Evolutionary conservation across 2,888 invertebrate species (phyloP), one percentile per base, ranked within the genome.

Genomic region (Willowsia nigromaculata): DNA sequence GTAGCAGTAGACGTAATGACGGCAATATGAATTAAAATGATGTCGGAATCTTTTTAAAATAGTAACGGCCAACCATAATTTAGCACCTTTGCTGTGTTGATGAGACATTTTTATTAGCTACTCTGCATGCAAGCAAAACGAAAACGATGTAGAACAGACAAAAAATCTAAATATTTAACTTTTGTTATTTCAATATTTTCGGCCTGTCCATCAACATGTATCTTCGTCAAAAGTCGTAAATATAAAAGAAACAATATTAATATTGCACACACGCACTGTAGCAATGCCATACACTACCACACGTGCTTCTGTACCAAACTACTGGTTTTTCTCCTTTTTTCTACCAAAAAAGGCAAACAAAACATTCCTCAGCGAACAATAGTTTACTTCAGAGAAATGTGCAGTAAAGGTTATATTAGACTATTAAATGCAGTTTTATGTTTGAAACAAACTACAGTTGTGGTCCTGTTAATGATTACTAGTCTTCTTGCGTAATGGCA

Each of bases 301-400:
- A 37, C 37, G 37, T 37, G 65, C 65, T 68, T n/a, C 65, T 68
- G 33, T 68, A 13, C 1, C n/a, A 33, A 43, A 74, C 74, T 74
- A 74, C 74, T 74, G 74, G 74, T 74, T 74, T 74, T 74, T 74
- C 74, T 74, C 74, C 74, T 74, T 74, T 74, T 47, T 27, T 47
- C 33, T 22, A 9, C 30, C 22, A 56, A 56, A 65, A 65, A 65
- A 27, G 27, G 13, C 15, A 4, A 15, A 30, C n/a, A n/a, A n/a
- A n/a, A n/a, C n/a, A 30, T 5, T 47, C 47, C 2, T 2, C 13
- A 13, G 13, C 47, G 22, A 56, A 56, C 56, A 56, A 56, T 22
- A 56, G 56, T 4, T 3, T 37, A 37, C 37, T 68, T 68, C 9
- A 11, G n/a, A 3, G 50, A 50, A 56, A 22, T 56, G 18, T 56